These are phyloP conservation scores for Brenthis hecate DNA, from an alignment of 2,888 invertebrate species.

Conservation along the genomic window DNA sequence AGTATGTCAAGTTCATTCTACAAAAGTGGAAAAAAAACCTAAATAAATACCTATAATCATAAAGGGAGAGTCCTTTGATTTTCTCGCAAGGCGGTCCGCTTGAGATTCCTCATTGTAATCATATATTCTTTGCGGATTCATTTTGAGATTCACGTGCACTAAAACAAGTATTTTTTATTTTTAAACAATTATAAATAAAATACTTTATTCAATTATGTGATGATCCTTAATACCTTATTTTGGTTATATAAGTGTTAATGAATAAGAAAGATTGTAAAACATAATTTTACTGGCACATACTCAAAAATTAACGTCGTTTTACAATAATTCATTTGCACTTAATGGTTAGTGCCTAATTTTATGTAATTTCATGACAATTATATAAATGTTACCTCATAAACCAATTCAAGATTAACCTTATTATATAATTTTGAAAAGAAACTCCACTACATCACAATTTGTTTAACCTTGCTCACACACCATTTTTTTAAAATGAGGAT, in stretches of 20 bases:
- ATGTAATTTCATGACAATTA: background rate
- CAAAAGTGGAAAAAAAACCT: no score
- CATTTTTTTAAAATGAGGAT: constrained; percentile 3
- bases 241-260: constrained; percentile 24
- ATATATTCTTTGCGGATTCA: constrained; percentile 66
- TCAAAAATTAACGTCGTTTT: constrained; percentile 14
- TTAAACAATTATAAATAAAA: background rate
- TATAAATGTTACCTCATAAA: constrained; percentile 16
- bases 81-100: constrained; percentile 82
- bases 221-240: background rate
- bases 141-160: constrained; percentile 45
- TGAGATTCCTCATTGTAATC: constrained; percentile 81
- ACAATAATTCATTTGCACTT: background rate
- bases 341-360: background rate
- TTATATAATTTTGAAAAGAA: constrained; percentile 58
- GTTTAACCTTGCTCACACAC: constrained; percentile 36
- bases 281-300: constrained; percentile 18
- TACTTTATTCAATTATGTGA: background rate
- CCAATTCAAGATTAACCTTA: constrained; percentile 35
- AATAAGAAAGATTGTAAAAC: constrained; percentile 17
- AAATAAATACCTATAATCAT: constrained; percentile 84
- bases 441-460: constrained; percentile 62
- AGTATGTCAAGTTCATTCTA: no score
- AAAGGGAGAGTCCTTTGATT: constrained; percentile 88
- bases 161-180: background rate